A percentile compares a stretch with the other conserved stretches of the same genome.
These are phyloP conservation scores for Cybosia mesomella DNA, from an alignment of 2,888 invertebrate species.

Conservation along the genomic window DNA sequence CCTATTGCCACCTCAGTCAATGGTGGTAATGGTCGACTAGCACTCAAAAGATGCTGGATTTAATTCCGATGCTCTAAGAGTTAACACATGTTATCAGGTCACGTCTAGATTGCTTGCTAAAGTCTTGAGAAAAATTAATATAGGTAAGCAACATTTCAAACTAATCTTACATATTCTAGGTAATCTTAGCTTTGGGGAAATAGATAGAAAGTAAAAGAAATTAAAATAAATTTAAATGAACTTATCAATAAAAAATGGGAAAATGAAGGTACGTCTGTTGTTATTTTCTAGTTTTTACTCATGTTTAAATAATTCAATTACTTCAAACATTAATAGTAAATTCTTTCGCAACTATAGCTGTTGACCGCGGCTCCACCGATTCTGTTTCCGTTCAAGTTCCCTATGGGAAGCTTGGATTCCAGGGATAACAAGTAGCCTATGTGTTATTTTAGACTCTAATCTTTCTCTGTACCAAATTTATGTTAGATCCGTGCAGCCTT, in stretches of 20 bases:
- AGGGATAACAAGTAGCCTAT: too few species aligned
- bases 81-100: constrained; percentile 1
- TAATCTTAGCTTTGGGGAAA: not conserved
- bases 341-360: not conserved
- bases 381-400: too few species aligned
- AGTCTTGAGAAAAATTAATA: not conserved
- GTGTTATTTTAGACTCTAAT: too few species aligned
- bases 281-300: not conserved
- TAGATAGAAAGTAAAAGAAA: not conserved
- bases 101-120: not conserved
- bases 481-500: too few species aligned
- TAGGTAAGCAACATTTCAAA: too few species aligned
- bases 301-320: constrained; percentile 4
- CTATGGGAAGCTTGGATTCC: too few species aligned
- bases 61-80: not conserved
- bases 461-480: too few species aligned
- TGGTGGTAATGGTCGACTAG: not conserved
- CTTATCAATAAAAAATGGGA: not conserved
- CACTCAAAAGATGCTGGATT: not conserved
- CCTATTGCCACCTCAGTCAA: not conserved
- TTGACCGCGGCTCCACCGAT: too few species aligned
- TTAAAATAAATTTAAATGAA: too few species aligned
- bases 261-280: not conserved
- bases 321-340: not conserved
- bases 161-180: too few species aligned